These are phyloP conservation scores for Xiphorhynchus erythropygius DNA, from an alignment of 2,797 vertebrate genomes.

Conservation along the genomic window DNA sequence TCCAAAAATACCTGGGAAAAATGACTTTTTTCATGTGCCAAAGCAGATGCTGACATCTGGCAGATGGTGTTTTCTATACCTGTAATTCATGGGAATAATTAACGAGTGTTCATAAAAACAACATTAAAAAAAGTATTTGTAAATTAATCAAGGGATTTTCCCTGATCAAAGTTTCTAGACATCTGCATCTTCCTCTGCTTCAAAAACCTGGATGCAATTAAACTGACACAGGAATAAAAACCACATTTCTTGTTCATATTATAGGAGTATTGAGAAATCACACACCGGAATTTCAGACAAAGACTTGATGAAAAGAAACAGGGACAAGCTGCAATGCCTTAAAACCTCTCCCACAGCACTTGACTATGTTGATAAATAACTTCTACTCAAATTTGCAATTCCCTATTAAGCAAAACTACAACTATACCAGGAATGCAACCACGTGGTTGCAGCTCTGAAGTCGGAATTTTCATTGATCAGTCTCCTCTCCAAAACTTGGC, in stretches of 20 bases:
- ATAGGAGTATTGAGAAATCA: not conserved
- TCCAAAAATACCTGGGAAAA: not conserved
- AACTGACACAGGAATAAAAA: not conserved
- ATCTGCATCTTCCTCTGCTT: not conserved
- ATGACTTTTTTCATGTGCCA: not conserved
- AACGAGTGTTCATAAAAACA: not conserved
- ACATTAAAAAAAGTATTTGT: not conserved
- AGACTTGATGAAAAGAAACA: not conserved
- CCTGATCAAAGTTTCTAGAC: not conserved
- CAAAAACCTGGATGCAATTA: conserved; percentile 28
- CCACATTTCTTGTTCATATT: not conserved
- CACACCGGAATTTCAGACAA: not conserved
- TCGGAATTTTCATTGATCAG: not conserved
- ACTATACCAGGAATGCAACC: not conserved
- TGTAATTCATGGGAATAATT: not conserved
- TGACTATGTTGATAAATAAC: not conserved
- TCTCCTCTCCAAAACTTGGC: not conserved
- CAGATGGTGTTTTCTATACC: not conserved
- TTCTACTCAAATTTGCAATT: not conserved
- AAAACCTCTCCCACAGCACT: not conserved
- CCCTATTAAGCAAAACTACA: not conserved
- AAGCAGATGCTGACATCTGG: not conserved
- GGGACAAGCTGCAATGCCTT: not conserved
- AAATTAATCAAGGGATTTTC: not conserved
- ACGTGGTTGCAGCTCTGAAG: not conserved